Base-by-base conservation (phyloP, 2,888 invertebrate species). In the Pantelozetes paolii region DNA sequence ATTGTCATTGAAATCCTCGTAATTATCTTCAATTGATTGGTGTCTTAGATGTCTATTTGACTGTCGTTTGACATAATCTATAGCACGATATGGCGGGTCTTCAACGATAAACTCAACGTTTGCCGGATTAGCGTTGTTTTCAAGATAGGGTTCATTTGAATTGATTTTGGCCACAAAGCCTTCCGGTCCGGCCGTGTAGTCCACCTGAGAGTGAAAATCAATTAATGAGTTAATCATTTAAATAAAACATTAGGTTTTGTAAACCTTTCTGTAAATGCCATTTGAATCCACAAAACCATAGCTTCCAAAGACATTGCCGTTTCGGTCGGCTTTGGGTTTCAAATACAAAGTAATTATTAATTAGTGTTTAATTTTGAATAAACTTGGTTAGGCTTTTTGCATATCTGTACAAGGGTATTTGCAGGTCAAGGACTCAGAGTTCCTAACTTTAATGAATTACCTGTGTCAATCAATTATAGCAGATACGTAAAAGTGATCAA, bases 151-250 rank as follows among this genome's bases (percentile, higher is more conserved):
- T 26, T 72, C 72, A 26, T 72, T 72, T 32, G 57, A 36, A 13
- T 54, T 59, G 57, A 72, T 40, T n/a, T 28, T 72, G 26, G 72
- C 72, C 20, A n/a, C 28, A 23, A 72, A 72, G 9, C 72, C 72
- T 20, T 72, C 59, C 11, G 72, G 59, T 26, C 59, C 72, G 11
- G 72, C 72, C n/a, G 72, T 72, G 30, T 72, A 72, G 5, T 72
- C 32, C 8, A 72, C 72, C 72, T 72, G 30, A 23, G 3, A 8
- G 20, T 32, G 23, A 23, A 48, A 1, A 26, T 36, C 6, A 36
- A 36, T 36, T n/a, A n/a, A n/a, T n/a, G n/a, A n/a, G 36, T 36
- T 36, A 36, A 36, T 36, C 9, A 36, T 36, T 36, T 5, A 36
- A 5, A 36, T 36, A n/a, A n/a, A n/a, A n/a, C n/a, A n/a, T 36